Evolutionary conservation across 2,113 vertebrate genomes (phyloP), one percentile per base, ranked within the genome.

Genomic region (Tenrec ecaudatus): DNA sequence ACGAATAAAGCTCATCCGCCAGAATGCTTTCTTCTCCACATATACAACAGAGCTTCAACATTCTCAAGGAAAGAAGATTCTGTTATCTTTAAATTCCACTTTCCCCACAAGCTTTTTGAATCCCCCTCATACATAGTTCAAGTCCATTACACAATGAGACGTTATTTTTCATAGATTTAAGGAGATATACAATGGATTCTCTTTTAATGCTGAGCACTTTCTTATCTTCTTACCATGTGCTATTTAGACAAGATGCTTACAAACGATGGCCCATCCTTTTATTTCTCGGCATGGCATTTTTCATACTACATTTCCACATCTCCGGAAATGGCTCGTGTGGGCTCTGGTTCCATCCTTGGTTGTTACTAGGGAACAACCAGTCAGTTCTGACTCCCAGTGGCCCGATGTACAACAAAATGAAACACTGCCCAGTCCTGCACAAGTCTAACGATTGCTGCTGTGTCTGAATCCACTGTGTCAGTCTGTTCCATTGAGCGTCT

Each of bases 21-120:
- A n/a, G n/a, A 89, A 75, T 14, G 53, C 16, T 36, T 68, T 90
- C 90, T 84, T 29, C 79, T 92, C 75, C 86, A 76, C 16, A 40
- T 38, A 60, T 83, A 22, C 60, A 22, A 6, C 11, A 12, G 60
- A 19, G 60, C 60, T 62, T 62, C 60, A 62, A 62, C 2, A 62
- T 11, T 8, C 22, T 23, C 60, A 62, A 22, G 60, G 60, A 22
- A 62, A 62, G 16, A 62, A 19, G 22, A 62, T 62, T 53, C 47
- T 53, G 5, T 53, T 53, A 53, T 53, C 47, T 53, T 53, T 53
- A 53, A 53, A 53, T 53, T 53, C 17, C 17, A 62, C 16, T 62
- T 62, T 62, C 22, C 22, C 60, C 60, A 17, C 36, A 64, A 47
- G 11, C 25, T 83, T 62, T 62, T 62, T 62, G 60, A 62, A 62